These are phyloP conservation scores for Uromys caudimaculatus DNA, from an alignment of 2,797 vertebrate genomes.

Conservation along the genomic window DNA sequence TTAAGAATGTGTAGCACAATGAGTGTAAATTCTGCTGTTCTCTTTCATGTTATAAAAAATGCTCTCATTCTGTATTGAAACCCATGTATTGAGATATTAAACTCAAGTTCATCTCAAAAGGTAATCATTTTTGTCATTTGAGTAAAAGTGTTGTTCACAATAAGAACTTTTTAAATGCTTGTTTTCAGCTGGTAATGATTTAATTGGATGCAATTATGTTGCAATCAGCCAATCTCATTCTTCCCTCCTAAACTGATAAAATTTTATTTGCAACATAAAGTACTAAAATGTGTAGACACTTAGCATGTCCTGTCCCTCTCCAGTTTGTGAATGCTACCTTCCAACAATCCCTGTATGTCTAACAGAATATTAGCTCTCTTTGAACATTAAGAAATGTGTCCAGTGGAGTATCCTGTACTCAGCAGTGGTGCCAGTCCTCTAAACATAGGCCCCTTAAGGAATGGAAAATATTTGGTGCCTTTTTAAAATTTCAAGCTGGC, in stretches of 20 bases:
- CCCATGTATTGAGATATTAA: not conserved
- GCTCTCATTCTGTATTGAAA: slow-evolving; percentile 10
- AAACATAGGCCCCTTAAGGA: not conserved
- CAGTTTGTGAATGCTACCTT: not conserved
- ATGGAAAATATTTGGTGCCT: not conserved
- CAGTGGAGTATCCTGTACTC: not conserved
- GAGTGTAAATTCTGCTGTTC: not conserved
- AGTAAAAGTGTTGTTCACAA: slow-evolving; percentile 4
- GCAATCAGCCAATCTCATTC: slow-evolving; percentile 10
- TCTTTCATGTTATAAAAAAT: slow-evolving; percentile 40
- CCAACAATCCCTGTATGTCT: not conserved
- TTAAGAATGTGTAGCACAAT: slow-evolving; percentile 24
- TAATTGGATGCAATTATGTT: slow-evolving; percentile 56
- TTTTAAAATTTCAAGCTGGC: slow-evolving; percentile 30
- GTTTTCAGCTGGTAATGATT: slow-evolving; percentile 50
- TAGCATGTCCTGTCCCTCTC: not conserved
- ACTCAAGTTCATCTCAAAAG: slow-evolving; percentile 34
- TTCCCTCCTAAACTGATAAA: not conserved
- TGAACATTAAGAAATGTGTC: not conserved
- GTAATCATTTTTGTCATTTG: slow-evolving; percentile 44
- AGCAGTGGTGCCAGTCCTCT: not conserved
- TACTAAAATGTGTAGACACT: slow-evolving; percentile 22
- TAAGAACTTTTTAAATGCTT: slow-evolving; percentile 42
- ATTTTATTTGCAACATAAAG: slow-evolving; percentile 64
- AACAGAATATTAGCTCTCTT: not conserved